A percentile compares a stretch with the other conserved stretches of the same genome.
Evolutionary conservation across 2,113 vertebrate genomes (phyloP).

Genomic region (Marmota flaviventris): DNA sequence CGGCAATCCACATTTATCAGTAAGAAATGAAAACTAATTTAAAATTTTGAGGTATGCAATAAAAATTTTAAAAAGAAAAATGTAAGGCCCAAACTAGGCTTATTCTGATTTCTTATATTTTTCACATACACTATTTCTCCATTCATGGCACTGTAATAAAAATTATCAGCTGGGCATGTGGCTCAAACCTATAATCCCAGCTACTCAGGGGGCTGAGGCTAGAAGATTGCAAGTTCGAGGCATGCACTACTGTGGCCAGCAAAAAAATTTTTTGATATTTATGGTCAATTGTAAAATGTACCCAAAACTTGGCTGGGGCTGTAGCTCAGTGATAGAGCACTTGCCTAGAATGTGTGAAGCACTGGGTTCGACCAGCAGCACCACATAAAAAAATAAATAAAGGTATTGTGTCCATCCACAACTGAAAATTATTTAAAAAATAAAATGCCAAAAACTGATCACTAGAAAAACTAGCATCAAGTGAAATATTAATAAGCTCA

Average conservation of each 20-base stretch:
- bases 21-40: conserved; percentile 30
- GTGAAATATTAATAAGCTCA: conserved; percentile 1
- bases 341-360: too few relatives aligned
- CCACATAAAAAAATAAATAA: too few relatives aligned
- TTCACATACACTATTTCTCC: neutral
- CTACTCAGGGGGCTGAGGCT: too few relatives aligned
- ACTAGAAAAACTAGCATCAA: conserved; percentile 10
- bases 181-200: too few relatives aligned
- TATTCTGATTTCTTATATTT: conserved; percentile 46
- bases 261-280: neutral
- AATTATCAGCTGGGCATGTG: neutral
- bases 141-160: conserved; percentile 10
- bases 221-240: too few relatives aligned
- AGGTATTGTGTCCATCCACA: too few relatives aligned
- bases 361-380: too few relatives aligned
- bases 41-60: neutral
- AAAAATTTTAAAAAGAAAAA: conserved; percentile 58
- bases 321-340: too few relatives aligned
- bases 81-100: neutral
- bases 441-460: neutral
- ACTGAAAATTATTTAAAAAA: too few relatives aligned
- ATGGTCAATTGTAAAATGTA: conserved; percentile 16
- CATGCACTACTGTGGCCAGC: neutral
- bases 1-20: conserved; percentile 6
- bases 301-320: neutral